A percentile compares a stretch with the other conserved stretches of the same genome.
Evolutionary conservation across 2,888 invertebrate genomes (phyloP).

Genomic region (Agrotis segetum): DNA sequence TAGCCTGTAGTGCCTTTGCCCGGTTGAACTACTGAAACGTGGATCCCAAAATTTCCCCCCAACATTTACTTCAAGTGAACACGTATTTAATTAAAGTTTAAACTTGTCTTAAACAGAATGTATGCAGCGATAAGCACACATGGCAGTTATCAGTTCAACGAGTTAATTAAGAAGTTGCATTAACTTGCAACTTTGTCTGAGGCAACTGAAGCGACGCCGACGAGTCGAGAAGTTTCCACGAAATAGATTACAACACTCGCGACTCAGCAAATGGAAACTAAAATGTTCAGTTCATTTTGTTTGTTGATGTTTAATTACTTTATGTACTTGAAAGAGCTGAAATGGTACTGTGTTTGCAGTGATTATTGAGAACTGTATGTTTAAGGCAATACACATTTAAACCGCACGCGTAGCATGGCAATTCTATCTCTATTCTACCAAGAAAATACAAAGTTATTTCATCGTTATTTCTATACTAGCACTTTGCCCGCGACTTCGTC

Average conservation of each 20-base stretch:
- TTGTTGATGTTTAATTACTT: constrained; percentile 24
- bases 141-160: constrained; percentile 12
- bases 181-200: constrained; percentile 29
- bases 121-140: not conserved
- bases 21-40: too few species aligned
- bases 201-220: not conserved
- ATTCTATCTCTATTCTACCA: too few species aligned
- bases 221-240: constrained; percentile 8
- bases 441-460: too few species aligned
- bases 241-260: constrained; percentile 20
- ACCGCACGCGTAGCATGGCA: too few species aligned
- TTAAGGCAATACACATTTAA: not conserved
- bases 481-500: too few species aligned
- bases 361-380: not conserved
- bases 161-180: constrained; percentile 41
- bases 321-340: not conserved
- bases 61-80: not conserved
- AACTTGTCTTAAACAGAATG: not conserved
- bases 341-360: not conserved
- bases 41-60: too few species aligned
- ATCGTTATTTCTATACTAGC: too few species aligned
- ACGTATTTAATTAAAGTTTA: not conserved
- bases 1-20: too few species aligned
- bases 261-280: constrained; percentile 20
- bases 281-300: constrained; percentile 16